phyloP scores from a whole-genome alignment of 1,140 invertebrate species.

The Daktulosphaira vitifoliae region DNA sequence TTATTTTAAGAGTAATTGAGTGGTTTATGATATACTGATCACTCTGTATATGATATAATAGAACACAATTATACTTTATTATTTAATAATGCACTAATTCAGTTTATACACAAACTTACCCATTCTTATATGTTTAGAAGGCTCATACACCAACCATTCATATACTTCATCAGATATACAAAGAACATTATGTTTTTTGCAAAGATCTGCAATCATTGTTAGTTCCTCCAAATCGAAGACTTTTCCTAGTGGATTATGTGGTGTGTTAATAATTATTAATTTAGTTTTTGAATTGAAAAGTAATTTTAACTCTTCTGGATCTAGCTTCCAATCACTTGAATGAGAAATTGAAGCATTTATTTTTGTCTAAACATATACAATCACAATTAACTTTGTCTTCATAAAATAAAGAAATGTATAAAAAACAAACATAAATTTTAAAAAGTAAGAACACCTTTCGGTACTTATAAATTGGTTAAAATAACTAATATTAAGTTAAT shows the following conservation, averaged over 20 bases:
- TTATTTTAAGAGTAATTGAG: too few species aligned
- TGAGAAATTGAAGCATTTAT: slow-evolving; percentile 43
- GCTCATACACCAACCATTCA: slow-evolving; percentile 90
- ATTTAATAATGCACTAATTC: too few species aligned
- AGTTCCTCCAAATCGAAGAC: slow-evolving; percentile 66
- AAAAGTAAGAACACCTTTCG: too few species aligned
- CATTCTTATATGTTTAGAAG: slow-evolving; percentile 79
- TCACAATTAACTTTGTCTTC: too few species aligned
- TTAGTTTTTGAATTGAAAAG: slow-evolving; percentile 90
- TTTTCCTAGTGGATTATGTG: slow-evolving; percentile 92
- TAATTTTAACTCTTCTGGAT: slow-evolving; percentile 67
- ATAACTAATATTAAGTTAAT: too few species aligned
- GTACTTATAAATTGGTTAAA: too few species aligned
- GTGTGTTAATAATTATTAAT: slow-evolving; percentile 91
- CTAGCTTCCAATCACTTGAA: slow-evolving; percentile 83
- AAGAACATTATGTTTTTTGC: slow-evolving; percentile 85
- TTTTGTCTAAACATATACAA: slow-evolving; percentile 45
- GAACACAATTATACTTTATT: too few species aligned
- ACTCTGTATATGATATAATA: too few species aligned
- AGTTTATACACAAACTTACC: slow-evolving; percentile 48
- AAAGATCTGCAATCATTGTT: slow-evolving; percentile 71
- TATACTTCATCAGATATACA: slow-evolving; percentile 96
- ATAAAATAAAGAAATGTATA: too few species aligned
- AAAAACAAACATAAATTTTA: too few species aligned
- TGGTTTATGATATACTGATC: too few species aligned